phyloP scores from a whole-genome alignment of 2,888 invertebrate genomes.

The Ganaspis brasiliensis region DNA sequence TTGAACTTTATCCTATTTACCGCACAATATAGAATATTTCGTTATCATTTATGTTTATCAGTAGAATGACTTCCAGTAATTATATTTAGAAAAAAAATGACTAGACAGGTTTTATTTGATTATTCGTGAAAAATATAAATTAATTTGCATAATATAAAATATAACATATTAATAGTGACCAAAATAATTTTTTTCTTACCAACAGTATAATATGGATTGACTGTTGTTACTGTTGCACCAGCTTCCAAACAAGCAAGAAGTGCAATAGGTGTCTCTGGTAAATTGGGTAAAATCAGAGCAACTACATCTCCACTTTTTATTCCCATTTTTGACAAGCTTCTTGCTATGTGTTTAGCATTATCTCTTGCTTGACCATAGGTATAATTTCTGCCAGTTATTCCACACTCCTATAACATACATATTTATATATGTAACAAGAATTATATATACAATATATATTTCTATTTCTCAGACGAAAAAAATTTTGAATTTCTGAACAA shows the following conservation, averaged over 20 bases:
- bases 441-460: background rate
- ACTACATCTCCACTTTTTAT: constrained; percentile 86
- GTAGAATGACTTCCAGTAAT: background rate
- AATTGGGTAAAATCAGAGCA: constrained; percentile 88
- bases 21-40: background rate
- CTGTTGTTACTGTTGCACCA: constrained; percentile 86
- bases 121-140: too few relatives aligned
- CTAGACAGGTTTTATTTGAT: too few relatives aligned
- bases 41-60: constrained; percentile 15
- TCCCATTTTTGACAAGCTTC: constrained; percentile 86
- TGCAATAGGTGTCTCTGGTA: constrained; percentile 88
- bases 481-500: background rate
- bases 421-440: background rate
- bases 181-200: constrained; percentile 70
- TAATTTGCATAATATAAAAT: background rate
- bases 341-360: constrained; percentile 85
- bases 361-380: constrained; percentile 87
- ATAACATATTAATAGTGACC: background rate
- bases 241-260: constrained; percentile 86
- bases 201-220: constrained; percentile 88
- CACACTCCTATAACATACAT: constrained; percentile 88
- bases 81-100: background rate
- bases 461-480: background rate
- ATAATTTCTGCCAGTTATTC: constrained; percentile 87
- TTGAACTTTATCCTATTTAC: constrained; percentile 1